Base-by-base conservation (phyloP, 1,140 invertebrate species). In the Fopius arisanus region DNA sequence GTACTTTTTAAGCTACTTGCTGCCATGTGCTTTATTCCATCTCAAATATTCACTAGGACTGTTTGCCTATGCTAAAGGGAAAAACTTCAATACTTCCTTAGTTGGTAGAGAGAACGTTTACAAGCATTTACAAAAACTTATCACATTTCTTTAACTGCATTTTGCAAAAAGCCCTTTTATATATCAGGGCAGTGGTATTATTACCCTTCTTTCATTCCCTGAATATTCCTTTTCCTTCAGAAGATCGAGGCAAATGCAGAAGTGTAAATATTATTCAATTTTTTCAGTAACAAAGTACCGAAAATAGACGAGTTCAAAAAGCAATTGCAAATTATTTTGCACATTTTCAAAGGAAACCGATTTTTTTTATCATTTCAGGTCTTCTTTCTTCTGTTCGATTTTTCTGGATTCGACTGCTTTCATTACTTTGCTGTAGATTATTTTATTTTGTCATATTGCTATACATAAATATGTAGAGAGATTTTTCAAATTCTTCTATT, bases 51-150 rank as follows among this genome's bases (percentile, higher is more conserved):
- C 41, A 82, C 72, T 76, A 80, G 75, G 78, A 83, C 70, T 81
- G 51, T 54, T 67, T 77, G 73, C 71, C 84, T 84, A 84, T 79
- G 78, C 84, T 85, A 85, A 70, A 21, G 54, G 65, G 51, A 62
- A 31, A 63, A 72, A 51, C 14, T 33, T 67, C 29, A 82, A 82
- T 82, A 82, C 59, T 76, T 70, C 51, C 82, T 85, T 86, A 86
- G 76, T 78, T 74, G 76, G 85, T 84, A 79, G 79, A 78, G 80
- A 83, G 87, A 86, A 88, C 85, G 86, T 88, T 86, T 85, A 88
- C 84, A 88, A 88, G 87, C 87, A 88, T 87, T 88, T 88, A 88
- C 86, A 88, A 88, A 88, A 87, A 86, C 86, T 87, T 88, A 88
- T 88, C 87, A 87, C 87, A 88, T 87, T 86, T 83, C 86, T 83